phyloP scores from a whole-genome alignment of 2,797 vertebrate species.

The Amniataba percoides region DNA sequence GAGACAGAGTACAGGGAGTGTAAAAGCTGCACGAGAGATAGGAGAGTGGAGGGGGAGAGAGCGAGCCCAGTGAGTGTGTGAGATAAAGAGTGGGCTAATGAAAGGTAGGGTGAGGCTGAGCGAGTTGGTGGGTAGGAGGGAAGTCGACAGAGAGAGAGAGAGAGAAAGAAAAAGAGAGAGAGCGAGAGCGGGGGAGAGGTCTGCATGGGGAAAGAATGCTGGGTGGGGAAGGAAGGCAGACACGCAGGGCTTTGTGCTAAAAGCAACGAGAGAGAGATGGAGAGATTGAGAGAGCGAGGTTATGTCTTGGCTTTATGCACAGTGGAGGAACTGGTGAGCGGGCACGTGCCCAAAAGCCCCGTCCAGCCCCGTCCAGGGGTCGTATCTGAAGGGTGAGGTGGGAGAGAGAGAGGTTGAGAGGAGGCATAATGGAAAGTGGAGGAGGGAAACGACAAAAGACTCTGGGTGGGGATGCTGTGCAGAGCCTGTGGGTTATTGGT shows the following conservation, averaged over 20 bases:
- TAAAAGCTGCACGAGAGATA: constrained; percentile 66
- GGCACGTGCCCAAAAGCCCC: constrained; percentile 60
- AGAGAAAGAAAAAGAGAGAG: constrained; percentile 56
- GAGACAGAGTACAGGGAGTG: constrained; percentile 46
- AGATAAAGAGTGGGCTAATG: constrained; percentile 84
- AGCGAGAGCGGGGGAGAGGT: constrained; percentile 76
- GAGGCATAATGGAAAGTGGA: constrained; percentile 73
- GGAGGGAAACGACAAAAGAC: constrained; percentile 64
- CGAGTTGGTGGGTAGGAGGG: constrained; percentile 78
- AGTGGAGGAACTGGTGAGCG: constrained; percentile 63
- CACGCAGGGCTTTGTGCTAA: constrained; percentile 89
- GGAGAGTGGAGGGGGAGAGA: constrained; percentile 70
- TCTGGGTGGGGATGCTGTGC: constrained; percentile 62
- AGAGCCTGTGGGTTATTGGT: constrained; percentile 52
- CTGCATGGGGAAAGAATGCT: constrained; percentile 91
- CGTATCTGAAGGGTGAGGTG: constrained; percentile 62
- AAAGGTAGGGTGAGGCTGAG: constrained; percentile 83
- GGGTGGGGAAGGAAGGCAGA: constrained; percentile 92
- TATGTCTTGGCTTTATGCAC: constrained; percentile 66
- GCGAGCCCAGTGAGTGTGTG: constrained; percentile 70
- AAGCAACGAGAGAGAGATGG: constrained; percentile 82
- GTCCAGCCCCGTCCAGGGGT: constrained; percentile 51
- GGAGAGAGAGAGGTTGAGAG: constrained; percentile 51
- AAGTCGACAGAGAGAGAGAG: constrained; percentile 77
- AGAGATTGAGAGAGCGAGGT: constrained; percentile 74